Conservation (phyloP, 2,888 invertebrate genomes). For the Caradrina kadenii region DNA sequence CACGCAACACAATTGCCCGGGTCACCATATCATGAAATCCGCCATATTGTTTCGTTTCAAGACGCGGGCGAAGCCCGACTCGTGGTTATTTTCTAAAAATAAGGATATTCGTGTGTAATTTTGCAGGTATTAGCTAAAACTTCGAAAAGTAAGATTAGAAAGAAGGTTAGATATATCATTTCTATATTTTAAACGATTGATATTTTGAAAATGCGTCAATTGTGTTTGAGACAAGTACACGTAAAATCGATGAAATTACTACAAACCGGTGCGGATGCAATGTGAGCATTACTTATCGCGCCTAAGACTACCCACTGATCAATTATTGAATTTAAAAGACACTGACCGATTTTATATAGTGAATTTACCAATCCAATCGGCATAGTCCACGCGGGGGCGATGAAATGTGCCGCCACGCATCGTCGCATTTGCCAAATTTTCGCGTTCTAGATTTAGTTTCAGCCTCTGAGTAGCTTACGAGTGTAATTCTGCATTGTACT, state of each 20-base stretch:
- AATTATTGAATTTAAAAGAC: background rate
- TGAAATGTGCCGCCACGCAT: constrained; percentile 49
- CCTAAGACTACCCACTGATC: no score
- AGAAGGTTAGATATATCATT: background rate
- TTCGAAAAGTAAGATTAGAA: background rate
- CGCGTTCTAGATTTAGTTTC: constrained; percentile 30
- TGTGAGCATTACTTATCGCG: background rate
- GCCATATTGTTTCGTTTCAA: constrained; percentile 65
- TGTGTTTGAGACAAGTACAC: constrained; percentile 8
- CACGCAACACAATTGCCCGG: constrained; percentile 30
- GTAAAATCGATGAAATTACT: constrained; percentile 39
- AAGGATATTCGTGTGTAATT: background rate
- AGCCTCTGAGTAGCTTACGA: background rate
- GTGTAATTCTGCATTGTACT: background rate
- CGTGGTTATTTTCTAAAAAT: constrained; percentile 32
- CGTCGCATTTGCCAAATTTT: constrained; percentile 50
- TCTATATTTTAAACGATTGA: background rate
- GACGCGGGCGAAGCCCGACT: constrained; percentile 51
- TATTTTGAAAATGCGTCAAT: constrained; percentile 30
- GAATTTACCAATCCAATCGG: background rate
- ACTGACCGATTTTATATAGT: background rate
- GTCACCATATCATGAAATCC: constrained; percentile 34
- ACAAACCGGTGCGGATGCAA: background rate
- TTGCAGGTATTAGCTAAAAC: background rate
- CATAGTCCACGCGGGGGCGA: constrained; percentile 50